phyloP scores from a whole-genome alignment of 2,113 vertebrate species.

The Sylvia atricapilla region DNA sequence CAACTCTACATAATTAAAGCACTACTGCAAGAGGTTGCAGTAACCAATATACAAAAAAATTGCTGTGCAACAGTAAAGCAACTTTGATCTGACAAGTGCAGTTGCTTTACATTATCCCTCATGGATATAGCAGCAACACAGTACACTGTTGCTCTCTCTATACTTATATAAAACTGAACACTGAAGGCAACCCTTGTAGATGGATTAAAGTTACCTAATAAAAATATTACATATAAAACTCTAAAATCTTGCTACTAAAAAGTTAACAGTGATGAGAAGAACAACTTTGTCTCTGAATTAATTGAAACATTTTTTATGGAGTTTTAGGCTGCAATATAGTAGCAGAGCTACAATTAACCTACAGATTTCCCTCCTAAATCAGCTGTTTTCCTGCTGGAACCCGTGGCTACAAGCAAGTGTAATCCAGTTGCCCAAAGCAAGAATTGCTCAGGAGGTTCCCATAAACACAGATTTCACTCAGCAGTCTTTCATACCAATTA shows the following conservation, averaged over 20 bases:
- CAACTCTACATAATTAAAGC: background rate
- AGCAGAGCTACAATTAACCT: background rate
- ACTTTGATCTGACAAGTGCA: background rate
- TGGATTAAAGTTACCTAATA: background rate
- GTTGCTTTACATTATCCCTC: background rate
- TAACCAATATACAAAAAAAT: background rate
- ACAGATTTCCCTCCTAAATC: background rate
- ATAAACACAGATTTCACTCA: background rate
- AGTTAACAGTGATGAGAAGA: background rate
- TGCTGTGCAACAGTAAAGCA: background rate
- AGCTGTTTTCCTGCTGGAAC: background rate
- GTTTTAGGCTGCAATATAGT: background rate
- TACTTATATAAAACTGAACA: background rate
- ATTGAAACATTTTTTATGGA: accelerated
- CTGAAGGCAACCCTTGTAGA: background rate
- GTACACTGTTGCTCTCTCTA: background rate
- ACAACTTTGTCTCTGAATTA: background rate
- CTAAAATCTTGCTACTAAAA: background rate
- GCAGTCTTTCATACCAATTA: background rate
- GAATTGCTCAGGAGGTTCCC: background rate
- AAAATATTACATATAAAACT: background rate
- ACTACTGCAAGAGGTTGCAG: background rate
- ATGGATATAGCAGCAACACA: background rate
- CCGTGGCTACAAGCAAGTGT: background rate
- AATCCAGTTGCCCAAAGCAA: background rate